Conservation (phyloP, 1,140 invertebrate species). For the Zeugodacus cucurbitae region DNA sequence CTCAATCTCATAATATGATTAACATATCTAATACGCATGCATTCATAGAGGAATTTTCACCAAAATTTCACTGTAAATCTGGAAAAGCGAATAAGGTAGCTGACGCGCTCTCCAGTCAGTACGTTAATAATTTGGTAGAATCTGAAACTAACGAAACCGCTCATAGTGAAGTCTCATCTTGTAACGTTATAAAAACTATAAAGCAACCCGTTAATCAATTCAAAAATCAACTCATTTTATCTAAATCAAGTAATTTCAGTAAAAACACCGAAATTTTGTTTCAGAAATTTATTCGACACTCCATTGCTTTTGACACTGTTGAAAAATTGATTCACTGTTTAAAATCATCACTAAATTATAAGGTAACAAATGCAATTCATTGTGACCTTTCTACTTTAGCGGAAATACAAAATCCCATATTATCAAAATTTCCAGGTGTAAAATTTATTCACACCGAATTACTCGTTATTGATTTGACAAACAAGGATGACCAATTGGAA, state of each 20-base stretch:
- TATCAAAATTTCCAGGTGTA: not conserved
- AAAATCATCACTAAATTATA: too few relatives aligned
- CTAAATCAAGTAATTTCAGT: too few relatives aligned
- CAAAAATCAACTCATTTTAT: too few relatives aligned
- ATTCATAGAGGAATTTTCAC: not conserved
- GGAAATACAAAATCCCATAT: not conserved
- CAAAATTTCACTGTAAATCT: not conserved
- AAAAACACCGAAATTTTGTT: too few relatives aligned
- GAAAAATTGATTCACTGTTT: not conserved
- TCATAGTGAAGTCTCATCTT: not conserved
- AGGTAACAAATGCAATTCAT: not conserved
- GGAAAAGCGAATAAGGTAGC: too few relatives aligned
- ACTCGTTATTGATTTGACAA: conserved; percentile 16
- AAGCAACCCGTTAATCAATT: too few relatives aligned
- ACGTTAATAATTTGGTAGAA: not conserved
- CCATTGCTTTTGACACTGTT: not conserved
- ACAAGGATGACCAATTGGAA: too few relatives aligned
- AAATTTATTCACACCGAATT: not conserved
- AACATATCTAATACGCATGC: too few relatives aligned
- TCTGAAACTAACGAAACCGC: not conserved
- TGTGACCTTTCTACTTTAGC: not conserved
- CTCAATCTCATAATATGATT: too few relatives aligned
- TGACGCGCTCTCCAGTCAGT: too few relatives aligned
- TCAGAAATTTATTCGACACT: not conserved
- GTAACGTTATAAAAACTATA: too few relatives aligned